phyloP scores from a whole-genome alignment of 2,888 invertebrate species.

The Bellardia pandia region DNA sequence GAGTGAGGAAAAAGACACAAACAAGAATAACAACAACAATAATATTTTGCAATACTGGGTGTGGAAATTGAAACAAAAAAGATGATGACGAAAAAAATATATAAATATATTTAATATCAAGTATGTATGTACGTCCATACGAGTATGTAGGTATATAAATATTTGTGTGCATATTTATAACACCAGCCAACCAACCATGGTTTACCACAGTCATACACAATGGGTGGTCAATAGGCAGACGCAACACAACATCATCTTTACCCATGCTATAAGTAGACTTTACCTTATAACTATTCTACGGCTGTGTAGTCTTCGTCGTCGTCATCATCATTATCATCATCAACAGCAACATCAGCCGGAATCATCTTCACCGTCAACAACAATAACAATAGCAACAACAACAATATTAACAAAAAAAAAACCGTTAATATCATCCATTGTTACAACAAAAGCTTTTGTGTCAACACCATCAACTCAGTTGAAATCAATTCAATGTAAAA shows the following conservation, averaged over 20 bases:
- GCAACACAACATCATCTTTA: conserved; percentile 34
- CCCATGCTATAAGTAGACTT: conserved; percentile 7
- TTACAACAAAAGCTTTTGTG: conserved; percentile 79
- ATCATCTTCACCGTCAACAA: conserved; percentile 63
- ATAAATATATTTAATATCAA: conserved; percentile 20
- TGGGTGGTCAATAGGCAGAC: conserved; percentile 72
- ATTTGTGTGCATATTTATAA: conserved; percentile 47
- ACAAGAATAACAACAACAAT: conserved; percentile 5
- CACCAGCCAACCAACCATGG: conserved; percentile 66
- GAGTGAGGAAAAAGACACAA: conserved; percentile 23
- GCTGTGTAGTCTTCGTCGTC: conserved; percentile 22
- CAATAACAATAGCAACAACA: conserved; percentile 61
- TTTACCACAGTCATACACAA: conserved; percentile 69
- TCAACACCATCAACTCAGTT: conserved; percentile 78
- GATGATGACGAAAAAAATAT: conserved; percentile 14
- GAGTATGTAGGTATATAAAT: conserved; percentile 18
- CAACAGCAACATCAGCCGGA: conserved; percentile 56
- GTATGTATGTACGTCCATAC: background rate
- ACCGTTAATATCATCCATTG: conserved; percentile 69
- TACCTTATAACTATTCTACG: conserved; percentile 13
- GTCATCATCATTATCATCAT: conserved; percentile 21
- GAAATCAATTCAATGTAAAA: conserved; percentile 75
- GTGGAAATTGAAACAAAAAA: conserved; percentile 64
- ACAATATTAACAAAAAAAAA: conserved; percentile 3
- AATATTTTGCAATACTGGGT: conserved; percentile 58